phyloP scores from a whole-genome alignment of 2,797 vertebrate species.

The Lutjanus argentimaculatus region DNA sequence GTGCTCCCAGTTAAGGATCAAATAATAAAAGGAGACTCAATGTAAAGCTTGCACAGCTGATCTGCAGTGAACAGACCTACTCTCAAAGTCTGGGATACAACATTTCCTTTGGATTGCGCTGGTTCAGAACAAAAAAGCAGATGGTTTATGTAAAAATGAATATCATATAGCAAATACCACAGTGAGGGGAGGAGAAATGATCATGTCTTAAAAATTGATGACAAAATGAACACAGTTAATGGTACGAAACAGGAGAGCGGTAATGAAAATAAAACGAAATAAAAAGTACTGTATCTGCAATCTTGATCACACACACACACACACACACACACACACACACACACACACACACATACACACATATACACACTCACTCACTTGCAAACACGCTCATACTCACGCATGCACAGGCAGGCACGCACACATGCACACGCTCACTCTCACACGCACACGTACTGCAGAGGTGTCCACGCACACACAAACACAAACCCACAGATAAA shows the following conservation, averaged over 20 bases:
- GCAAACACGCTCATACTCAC: conserved; percentile 49
- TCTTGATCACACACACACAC: conserved; percentile 65
- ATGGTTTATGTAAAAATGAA: conserved; percentile 84
- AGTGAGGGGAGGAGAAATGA: conserved; percentile 77
- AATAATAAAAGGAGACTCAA: conserved; percentile 82
- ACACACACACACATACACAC: conserved; percentile 67
- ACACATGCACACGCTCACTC: conserved; percentile 42
- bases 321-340: conserved; percentile 61
- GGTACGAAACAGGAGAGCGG: conserved; percentile 80
- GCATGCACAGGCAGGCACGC: conserved; percentile 35
- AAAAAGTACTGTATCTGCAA: conserved; percentile 78
- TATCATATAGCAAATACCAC: conserved; percentile 84
- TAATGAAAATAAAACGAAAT: conserved; percentile 83
- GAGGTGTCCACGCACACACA: conserved; percentile 67
- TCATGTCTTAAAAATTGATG: conserved; percentile 79
- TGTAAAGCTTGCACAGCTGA: conserved; percentile 77
- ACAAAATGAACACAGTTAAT: conserved; percentile 77
- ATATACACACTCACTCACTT: conserved; percentile 66
- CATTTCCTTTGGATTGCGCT: conserved; percentile 72
- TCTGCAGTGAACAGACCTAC: conserved; percentile 72
- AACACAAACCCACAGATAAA: conserved; percentile 83
- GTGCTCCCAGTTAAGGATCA: conserved; percentile 78
- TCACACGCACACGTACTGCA: conserved; percentile 48
- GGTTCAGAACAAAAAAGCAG: conserved; percentile 80
- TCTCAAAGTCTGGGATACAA: conserved; percentile 77